Base-by-base conservation (phyloP, 1,140 invertebrate genomes). In the Trachymyrmex septentrionalis region DNA sequence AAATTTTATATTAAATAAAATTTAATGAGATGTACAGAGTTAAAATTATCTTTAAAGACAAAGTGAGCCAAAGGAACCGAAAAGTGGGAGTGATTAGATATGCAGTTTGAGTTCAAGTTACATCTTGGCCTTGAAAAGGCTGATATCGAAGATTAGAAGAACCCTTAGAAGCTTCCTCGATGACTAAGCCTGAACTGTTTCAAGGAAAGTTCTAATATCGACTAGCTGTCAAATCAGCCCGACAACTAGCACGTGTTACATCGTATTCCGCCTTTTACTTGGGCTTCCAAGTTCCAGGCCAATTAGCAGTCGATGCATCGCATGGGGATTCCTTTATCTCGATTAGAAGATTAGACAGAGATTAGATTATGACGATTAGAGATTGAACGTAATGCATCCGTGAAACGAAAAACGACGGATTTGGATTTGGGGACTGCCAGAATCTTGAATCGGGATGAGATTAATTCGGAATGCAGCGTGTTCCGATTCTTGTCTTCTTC, bases 171-270 rank as follows among this genome's bases (percentile, higher is more conserved):
- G 87, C 73, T 88, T 92, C 63, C 75, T 48, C 69, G 90, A 87
- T 93, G 91, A 93, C 87, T 93, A 92, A 93, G 88, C 85, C 76
- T 73, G 63, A 50, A 16, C 63, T 78, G 77, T 91, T 89, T 85
- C 85, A 21, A 63, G 34, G 67, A 85, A 88, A 86, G 87, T 66
- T 53, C 88, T 84, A 82, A 81, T 92, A 92, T 93, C 91, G 90
- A 86, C 55, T 87, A 87, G 61, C 82, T 86, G 86, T 84, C 89
- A 75, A 77, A 71, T 27, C 6, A 16, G 48, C 44, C 61, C 53
- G 73, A 63, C 38, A 44, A 73, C 67, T 59, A 67, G 48, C 80
- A 84, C 69, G 69, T 84, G 80, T 84, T 75, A 75, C 55, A 84
- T 75, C 24, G 21, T 55, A 55, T 21, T 5, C 16, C 4, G 67